A percentile compares a stretch with the other conserved stretches of the same genome.
phyloP scores from a whole-genome alignment of 2,888 invertebrate genomes.

The Diarsia mendica region DNA sequence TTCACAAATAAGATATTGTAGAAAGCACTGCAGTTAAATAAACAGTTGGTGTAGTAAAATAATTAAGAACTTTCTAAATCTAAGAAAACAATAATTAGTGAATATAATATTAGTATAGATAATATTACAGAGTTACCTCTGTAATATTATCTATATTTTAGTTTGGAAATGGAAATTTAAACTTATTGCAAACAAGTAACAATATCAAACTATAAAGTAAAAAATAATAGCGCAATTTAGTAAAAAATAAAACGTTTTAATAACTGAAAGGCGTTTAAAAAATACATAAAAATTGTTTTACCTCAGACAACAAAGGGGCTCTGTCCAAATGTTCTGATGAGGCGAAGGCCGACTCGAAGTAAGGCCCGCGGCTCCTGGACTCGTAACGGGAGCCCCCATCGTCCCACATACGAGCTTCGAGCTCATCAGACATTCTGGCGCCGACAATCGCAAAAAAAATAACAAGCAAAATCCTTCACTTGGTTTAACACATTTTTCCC shows the following conservation, averaged over 20 bases:
- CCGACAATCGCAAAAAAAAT: slow-evolving; percentile 70
- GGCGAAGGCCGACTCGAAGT: slow-evolving; percentile 85
- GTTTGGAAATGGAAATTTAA: neutral
- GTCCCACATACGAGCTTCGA: slow-evolving; percentile 88
- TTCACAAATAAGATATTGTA: neutral
- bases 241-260: slow-evolving; percentile 28
- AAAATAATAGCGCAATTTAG: slow-evolving; percentile 12
- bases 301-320: slow-evolving; percentile 87
- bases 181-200: neutral
- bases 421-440: slow-evolving; percentile 90
- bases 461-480: slow-evolving; percentile 61
- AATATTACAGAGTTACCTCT: no score
- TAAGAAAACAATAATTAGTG: slow-evolving; percentile 4
- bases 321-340: slow-evolving; percentile 86
- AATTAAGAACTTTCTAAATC: slow-evolving; percentile 26
- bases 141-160: neutral
- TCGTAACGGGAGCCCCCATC: slow-evolving; percentile 85
- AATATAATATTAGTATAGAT: no score
- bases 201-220: slow-evolving; percentile 6
- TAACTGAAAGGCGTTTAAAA: slow-evolving; percentile 12
- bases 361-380: slow-evolving; percentile 80
- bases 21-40: neutral
- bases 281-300: slow-evolving; percentile 66
- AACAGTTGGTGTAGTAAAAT: neutral
- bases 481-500: slow-evolving; percentile 68